Percentiles rank a stretch among this genome's conserved stretches.
Conservation (phyloP, 2,888 invertebrate genomes). For the Epinotia nisella region DNA sequence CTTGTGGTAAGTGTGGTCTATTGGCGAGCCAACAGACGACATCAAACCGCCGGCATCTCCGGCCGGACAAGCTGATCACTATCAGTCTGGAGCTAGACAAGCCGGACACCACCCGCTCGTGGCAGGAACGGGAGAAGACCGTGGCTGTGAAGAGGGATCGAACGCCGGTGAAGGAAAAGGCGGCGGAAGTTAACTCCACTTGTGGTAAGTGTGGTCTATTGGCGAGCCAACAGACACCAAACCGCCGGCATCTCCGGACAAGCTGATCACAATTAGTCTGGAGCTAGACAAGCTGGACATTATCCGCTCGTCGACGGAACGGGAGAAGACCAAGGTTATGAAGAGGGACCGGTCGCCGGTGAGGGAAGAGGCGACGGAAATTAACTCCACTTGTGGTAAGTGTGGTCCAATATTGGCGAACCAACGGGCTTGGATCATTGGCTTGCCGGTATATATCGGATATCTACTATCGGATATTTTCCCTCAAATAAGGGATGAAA, state of each 20-base stretch:
- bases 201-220: constrained; percentile 63
- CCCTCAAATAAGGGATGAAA: too few species aligned
- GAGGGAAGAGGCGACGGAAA: constrained; percentile 61
- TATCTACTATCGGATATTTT: too few species aligned
- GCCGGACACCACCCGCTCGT: constrained; percentile 64
- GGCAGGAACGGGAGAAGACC: constrained; percentile 55
- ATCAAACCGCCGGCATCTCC: too few species aligned
- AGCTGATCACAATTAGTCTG: constrained; percentile 46
- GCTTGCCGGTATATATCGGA: too few species aligned
- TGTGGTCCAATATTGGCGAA: constrained; percentile 31
- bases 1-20: constrained; percentile 65
- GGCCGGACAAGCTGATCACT: constrained; percentile 30
- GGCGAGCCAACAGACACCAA: neutral
- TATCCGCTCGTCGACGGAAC: constrained; percentile 62
- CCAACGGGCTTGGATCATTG: too few species aligned
- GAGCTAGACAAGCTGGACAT: constrained; percentile 59
- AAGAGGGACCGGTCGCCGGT: constrained; percentile 60
- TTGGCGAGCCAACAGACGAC: neutral
- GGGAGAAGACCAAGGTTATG: constrained; percentile 34
- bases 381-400: constrained; percentile 77
- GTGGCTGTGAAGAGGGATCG: constrained; percentile 53
- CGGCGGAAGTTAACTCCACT: constrained; percentile 72
- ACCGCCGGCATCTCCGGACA: constrained; percentile 1
- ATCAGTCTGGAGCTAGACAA: constrained; percentile 49
- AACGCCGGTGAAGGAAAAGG: constrained; percentile 59